Conservation (phyloP, 2,888 invertebrate species). For the Synergus itoensis region DNA sequence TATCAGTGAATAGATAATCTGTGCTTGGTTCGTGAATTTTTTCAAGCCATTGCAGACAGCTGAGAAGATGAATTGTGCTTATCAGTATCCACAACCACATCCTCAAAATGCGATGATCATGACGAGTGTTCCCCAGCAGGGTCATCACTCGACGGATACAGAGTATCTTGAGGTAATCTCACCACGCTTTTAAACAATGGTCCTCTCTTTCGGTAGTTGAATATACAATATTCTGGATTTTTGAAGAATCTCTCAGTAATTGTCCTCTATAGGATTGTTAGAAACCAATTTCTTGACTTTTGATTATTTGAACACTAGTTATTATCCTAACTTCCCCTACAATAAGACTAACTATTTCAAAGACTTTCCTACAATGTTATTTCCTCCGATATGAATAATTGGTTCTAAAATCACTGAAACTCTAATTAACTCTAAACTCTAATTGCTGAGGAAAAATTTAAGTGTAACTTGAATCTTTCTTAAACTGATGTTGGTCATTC, state of each 20-base stretch:
- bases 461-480: neutral
- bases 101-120: slow-evolving; percentile 73
- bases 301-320: neutral
- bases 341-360: neutral
- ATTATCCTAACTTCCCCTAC: neutral
- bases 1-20: neutral
- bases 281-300: too few relatives aligned
- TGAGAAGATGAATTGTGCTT: slow-evolving; percentile 74
- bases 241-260: too few relatives aligned
- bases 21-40: slow-evolving; percentile 4
- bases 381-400: neutral
- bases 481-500: neutral
- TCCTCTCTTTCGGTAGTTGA: neutral
- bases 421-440: neutral
- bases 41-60: neutral
- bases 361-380: neutral
- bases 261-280: too few relatives aligned
- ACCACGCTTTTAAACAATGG: neutral
- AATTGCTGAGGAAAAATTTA: neutral
- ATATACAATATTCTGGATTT: neutral
- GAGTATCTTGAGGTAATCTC: slow-evolving; percentile 74
- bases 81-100: slow-evolving; percentile 74
- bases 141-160: slow-evolving; percentile 68
- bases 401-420: neutral
- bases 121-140: slow-evolving; percentile 62